Evolutionary conservation across 2,888 invertebrate species (phyloP), one percentile per base, ranked within the genome.

Genomic region (Iselma pallidipennis): DNA sequence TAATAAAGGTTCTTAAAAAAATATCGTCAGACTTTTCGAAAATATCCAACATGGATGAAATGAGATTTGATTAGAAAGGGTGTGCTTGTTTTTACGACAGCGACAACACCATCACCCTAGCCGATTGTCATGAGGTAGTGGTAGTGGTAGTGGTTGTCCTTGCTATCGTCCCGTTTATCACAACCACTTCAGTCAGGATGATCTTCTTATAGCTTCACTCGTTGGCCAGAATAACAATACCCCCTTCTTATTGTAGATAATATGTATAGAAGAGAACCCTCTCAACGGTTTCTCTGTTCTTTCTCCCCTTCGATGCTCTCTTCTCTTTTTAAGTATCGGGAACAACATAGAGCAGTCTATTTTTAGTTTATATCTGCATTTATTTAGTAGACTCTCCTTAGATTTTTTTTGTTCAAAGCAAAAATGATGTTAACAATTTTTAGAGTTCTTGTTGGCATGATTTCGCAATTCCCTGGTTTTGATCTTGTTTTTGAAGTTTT

Each of bases 171-270:
- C 73, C 73, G 76, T 74, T 75, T 76, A 76, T 75, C 74, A 73
- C 70, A 72, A 75, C 74, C 74, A 73, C 74, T 76, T 73, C 72
- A 76, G 64, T 65, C 57, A 61, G 72, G 71, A 73, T 71, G 73
- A 74, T 73, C 70, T 71, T 67, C 70, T 71, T 67, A 71, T 66
- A 65, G 70, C 68, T 71, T 61, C 71, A 68, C 67, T 67, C 71
- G 66, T 70, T 70, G 69, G 67, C 21, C 66, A 69, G 73, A 75
- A 75, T 76, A 76, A 76, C 74, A 76, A 76, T 74, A 74, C 73
- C 67, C 59, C 37, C 45, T 28, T 49, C 14, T 29, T 29, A 6
- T 19, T 10, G 10, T 12, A 10, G 10, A 31, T 12, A 31, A n/a
- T 3, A 12, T 7, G 2, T 14, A 4, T 37, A 19, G 19, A 9